Conservation (phyloP, 2,113 vertebrate genomes). For the Dipodomys stephensi region DNA sequence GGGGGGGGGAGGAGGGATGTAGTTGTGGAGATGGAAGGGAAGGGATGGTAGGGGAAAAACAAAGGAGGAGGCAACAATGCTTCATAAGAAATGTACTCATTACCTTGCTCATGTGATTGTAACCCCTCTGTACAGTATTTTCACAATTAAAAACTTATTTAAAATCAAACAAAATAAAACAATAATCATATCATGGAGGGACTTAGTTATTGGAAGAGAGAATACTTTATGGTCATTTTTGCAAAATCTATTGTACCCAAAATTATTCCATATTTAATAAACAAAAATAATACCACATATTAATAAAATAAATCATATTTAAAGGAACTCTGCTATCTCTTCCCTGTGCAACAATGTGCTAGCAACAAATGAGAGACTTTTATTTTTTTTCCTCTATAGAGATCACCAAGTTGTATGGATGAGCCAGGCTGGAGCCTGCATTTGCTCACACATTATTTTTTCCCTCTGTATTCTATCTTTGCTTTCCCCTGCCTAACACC, state of each 20-base stretch:
- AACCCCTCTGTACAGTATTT: too few relatives aligned
- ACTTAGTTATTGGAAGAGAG: background rate
- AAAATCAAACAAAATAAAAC: background rate
- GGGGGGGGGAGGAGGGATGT: too few relatives aligned
- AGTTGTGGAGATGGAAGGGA: too few relatives aligned
- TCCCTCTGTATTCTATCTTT: background rate
- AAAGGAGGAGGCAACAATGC: too few relatives aligned
- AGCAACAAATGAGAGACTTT: background rate
- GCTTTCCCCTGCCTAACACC: background rate
- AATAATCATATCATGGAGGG: background rate
- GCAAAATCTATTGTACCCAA: background rate
- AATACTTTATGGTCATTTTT: background rate
- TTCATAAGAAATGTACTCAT: too few relatives aligned
- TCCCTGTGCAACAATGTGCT: background rate
- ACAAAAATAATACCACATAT: background rate
- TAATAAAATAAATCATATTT: constrained; percentile 5
- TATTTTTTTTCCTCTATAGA: background rate
- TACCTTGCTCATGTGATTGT: too few relatives aligned
- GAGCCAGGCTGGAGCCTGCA: background rate
- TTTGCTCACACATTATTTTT: background rate
- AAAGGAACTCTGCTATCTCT: too few relatives aligned
- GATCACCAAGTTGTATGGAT: background rate
- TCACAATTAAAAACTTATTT: too few relatives aligned
- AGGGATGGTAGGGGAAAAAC: too few relatives aligned
- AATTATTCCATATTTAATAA: background rate